Conservation (phyloP, 2,888 invertebrate species). For the Thereva nobilitata region DNA sequence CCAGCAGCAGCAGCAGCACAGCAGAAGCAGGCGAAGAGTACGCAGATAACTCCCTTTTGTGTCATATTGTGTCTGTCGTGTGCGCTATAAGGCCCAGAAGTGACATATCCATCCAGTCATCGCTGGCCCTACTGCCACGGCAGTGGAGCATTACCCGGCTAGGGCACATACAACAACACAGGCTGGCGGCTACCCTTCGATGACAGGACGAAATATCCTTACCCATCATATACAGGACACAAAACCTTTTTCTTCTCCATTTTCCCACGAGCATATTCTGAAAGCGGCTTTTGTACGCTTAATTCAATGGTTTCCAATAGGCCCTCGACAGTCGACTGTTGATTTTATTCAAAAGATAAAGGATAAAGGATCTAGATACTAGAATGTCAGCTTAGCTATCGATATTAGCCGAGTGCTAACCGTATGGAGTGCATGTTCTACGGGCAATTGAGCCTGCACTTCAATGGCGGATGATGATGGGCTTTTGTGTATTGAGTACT, state of each 20-base stretch:
- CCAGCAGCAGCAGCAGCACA: too few relatives aligned
- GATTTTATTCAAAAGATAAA: background rate
- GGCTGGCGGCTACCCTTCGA: background rate
- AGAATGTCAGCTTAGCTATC: background rate
- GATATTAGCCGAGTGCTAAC: background rate
- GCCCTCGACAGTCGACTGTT: too few relatives aligned
- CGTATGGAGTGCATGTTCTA: background rate
- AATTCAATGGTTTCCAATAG: slow-evolving; percentile 9
- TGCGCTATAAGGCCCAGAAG: background rate
- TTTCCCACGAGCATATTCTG: slow-evolving; percentile 8
- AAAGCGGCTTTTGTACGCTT: slow-evolving; percentile 22
- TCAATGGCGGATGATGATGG: background rate
- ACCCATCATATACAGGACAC: slow-evolving; percentile 12
- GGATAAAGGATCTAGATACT: background rate
- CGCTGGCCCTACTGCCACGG: background rate
- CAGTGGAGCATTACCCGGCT: slow-evolving; percentile 8
- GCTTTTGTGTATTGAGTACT: slow-evolving; percentile 40
- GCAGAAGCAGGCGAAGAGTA: too few relatives aligned
- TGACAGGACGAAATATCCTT: slow-evolving; percentile 24
- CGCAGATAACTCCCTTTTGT: background rate
- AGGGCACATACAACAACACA: background rate
- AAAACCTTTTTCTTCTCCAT: slow-evolving; percentile 13
- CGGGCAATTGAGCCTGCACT: background rate
- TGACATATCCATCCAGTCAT: slow-evolving; percentile 25
- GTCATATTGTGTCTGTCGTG: background rate